Evolutionary conservation across 2,113 vertebrate genomes (phyloP), one percentile per base, ranked within the genome.

Genomic region (Menura novaehollandiae): DNA sequence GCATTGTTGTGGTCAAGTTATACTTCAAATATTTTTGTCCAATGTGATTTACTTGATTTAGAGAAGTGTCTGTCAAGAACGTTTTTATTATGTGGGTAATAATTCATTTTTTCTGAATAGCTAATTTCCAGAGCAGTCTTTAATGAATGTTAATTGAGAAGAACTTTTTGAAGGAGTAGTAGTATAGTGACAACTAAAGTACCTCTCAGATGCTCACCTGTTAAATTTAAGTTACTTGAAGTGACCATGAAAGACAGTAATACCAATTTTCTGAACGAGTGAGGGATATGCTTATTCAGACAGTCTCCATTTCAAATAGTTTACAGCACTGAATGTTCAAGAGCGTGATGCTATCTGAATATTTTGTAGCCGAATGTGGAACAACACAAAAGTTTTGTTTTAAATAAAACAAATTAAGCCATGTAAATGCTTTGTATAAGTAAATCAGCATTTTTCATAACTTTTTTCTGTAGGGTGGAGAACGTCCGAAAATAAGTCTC

Each of bases 401-500:
- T 62, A 14, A 56, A 8, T 91, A 21, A 66, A 81, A 55, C 28
- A n/a, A n/a, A 62, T 21, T 52, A 24, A 41, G 24, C 28, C 51
- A 22, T 44, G 12, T 87, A 46, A 89, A 51, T 79, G 27, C 17
- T 56, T 82, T 44, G 6, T 35, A 10, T 32, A 52, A 64, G 37
- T 88, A 74, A 89, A 56, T 30, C 14, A 26, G 2, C 16, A 10
- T 49, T 72, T 73, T 58, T 84, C 11, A 3, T 74, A 32, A 88
- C 6, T 2, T 52, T 47, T 69, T 93, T 39, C 55, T 5, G 9
- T 85, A 99, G 99, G 97, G 98, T 95, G 99, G 98, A 90, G 99
- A 99, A 37, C 98, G 99, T 71, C 98, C 98, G 53, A 99, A 99
- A 97, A 99, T 99, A 94, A 99, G 99, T 96, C 98, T 99, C 58